Evolutionary conservation across 2,888 invertebrate genomes (phyloP).

Genomic region (Amaurobius ferox): DNA sequence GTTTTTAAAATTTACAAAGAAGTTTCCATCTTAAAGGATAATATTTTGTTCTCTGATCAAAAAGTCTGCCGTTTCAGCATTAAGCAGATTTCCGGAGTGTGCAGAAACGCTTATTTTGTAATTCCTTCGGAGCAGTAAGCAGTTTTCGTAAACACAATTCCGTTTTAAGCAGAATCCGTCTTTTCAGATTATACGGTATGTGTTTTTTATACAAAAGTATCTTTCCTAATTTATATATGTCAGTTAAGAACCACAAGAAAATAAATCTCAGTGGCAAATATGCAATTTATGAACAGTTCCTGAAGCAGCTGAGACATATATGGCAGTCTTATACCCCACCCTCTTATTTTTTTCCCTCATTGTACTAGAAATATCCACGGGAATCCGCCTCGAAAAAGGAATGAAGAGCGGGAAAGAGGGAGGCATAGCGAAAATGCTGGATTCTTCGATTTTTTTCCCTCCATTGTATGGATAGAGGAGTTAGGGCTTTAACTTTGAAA

Average conservation of each 20-base stretch:
- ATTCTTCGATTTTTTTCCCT: neutral
- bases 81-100: too few relatives aligned
- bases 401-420: neutral
- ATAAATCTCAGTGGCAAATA: neutral
- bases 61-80: too few relatives aligned
- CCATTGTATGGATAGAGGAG: neutral
- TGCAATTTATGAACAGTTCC: neutral
- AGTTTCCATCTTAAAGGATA: too few relatives aligned
- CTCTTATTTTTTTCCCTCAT: neutral
- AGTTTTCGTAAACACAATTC: too few relatives aligned
- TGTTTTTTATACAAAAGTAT: too few relatives aligned
- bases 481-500: conserved; percentile 63
- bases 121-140: too few relatives aligned
- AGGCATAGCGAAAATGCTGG: neutral
- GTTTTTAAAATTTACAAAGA: too few relatives aligned
- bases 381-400: conserved; percentile 38
- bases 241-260: neutral
- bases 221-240: too few relatives aligned
- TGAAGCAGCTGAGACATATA: neutral
- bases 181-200: too few relatives aligned
- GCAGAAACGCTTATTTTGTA: too few relatives aligned
- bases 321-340: neutral
- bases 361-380: conserved; percentile 36
- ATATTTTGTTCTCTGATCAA: too few relatives aligned
- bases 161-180: too few relatives aligned